These are phyloP conservation scores for Meandrina meandrites DNA, from an alignment of 92 coral and sea anemone species.

Conservation along the genomic window DNA sequence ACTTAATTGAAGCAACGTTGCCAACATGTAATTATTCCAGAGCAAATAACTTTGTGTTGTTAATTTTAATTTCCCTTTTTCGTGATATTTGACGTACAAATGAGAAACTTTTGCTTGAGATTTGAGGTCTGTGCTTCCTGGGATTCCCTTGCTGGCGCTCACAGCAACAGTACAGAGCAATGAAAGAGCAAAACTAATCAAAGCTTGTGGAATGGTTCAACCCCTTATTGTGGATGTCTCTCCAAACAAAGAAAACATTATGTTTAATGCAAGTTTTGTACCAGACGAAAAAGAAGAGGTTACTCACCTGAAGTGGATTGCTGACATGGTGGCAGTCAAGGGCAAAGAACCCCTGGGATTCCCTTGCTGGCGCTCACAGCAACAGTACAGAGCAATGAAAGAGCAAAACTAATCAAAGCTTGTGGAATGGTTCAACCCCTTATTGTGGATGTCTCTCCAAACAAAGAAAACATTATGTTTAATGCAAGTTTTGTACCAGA, in stretches of 20 bases:
- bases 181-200: constrained; percentile 35
- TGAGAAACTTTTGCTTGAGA: no score
- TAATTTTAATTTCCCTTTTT: no score
- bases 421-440: constrained; percentile 41
- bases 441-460: constrained; percentile 45
- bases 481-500: neutral
- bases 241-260: constrained; percentile 59
- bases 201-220: constrained; percentile 48
- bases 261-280: neutral
- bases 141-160: constrained; percentile 48
- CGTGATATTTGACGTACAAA: no score
- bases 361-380: constrained; percentile 58
- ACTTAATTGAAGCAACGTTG: no score
- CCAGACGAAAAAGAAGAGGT: constrained; percentile 22
- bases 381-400: constrained; percentile 35
- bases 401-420: constrained; percentile 39
- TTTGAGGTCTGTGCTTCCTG: constrained; percentile 40
- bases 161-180: constrained; percentile 47
- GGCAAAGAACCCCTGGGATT: constrained; percentile 26
- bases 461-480: constrained; percentile 50
- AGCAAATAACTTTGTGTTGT: no score
- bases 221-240: constrained; percentile 34
- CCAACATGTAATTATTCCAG: no score
- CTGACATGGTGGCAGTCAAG: constrained; percentile 43
- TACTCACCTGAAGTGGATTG: constrained; percentile 44